Conservation (phyloP, 2,797 vertebrate genomes). For the Tiaroga cobitis region DNA sequence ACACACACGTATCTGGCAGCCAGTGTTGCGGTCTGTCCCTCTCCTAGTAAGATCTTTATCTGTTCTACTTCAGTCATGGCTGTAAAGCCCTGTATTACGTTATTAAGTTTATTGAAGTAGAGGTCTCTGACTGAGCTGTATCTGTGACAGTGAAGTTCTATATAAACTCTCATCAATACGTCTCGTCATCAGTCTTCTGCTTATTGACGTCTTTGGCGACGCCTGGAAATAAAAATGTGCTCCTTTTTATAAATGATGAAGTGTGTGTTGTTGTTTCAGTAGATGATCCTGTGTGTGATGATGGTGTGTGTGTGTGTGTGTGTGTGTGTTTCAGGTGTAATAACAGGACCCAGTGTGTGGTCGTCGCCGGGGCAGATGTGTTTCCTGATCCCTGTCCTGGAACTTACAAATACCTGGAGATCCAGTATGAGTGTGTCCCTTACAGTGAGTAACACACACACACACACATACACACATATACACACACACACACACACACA, state of each 20-base stretch:
- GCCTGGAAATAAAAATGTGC: background rate
- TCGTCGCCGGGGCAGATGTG: conserved; percentile 89
- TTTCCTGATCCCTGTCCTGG: conserved; percentile 85
- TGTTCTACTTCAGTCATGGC: too few relatives aligned
- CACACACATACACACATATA: conserved; percentile 25
- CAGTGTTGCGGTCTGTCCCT: too few relatives aligned
- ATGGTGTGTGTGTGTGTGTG: conserved; percentile 74
- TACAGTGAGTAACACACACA: conserved; percentile 85
- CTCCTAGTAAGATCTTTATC: too few relatives aligned
- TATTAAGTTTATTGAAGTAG: too few relatives aligned
- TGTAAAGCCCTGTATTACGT: too few relatives aligned
- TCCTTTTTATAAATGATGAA: background rate
- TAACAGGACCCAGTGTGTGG: conserved; percentile 92
- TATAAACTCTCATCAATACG: too few relatives aligned
- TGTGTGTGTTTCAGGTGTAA: conserved; percentile 79
- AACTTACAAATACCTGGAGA: conserved; percentile 85
- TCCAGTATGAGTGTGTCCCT: conserved; percentile 92
- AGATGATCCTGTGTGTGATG: background rate
- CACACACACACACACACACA: conserved; percentile 10
- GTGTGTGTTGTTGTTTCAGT: conserved; percentile 21
- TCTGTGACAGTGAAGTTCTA: too few relatives aligned
- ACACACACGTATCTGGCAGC: too few relatives aligned
- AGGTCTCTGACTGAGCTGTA: too few relatives aligned
- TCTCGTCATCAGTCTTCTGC: background rate
- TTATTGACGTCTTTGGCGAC: background rate